Percentiles rank a stretch among this genome's conserved stretches.
Conservation (phyloP, 2,797 vertebrate genomes). For the Chrosomus eos region DNA sequence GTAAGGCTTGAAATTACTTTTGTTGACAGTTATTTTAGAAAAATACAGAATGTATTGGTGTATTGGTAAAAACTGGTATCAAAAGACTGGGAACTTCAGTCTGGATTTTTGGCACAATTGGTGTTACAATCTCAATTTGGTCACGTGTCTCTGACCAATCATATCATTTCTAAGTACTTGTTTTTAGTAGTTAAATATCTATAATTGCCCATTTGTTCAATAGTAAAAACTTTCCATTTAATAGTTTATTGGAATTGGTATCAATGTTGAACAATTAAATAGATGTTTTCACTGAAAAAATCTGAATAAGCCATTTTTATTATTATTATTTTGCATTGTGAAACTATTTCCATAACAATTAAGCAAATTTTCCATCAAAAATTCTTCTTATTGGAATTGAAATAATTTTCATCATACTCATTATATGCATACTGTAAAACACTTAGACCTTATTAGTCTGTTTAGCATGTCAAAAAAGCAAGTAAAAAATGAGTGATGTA, state of each 20-base stretch:
- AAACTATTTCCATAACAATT: not conserved
- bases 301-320: not conserved
- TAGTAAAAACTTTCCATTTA: not conserved
- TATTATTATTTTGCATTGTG: not conserved
- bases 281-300: not conserved
- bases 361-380: not conserved
- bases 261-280: not conserved
- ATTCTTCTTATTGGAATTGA: not conserved
- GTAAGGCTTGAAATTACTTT: not conserved
- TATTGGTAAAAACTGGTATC: too few relatives aligned
- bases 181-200: not conserved
- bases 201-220: not conserved
- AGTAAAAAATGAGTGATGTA: not conserved
- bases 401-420: not conserved
- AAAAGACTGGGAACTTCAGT: not conserved
- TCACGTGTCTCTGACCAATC: not conserved
- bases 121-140: not conserved
- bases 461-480: not conserved
- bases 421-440: not conserved
- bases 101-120: too few relatives aligned
- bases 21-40: not conserved
- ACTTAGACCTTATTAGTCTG: conserved; percentile 2
- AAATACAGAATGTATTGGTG: not conserved
- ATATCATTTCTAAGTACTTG: too few relatives aligned
- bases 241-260: not conserved